phyloP scores from a whole-genome alignment of 2,113 vertebrate species.

The Murina feae region DNA sequence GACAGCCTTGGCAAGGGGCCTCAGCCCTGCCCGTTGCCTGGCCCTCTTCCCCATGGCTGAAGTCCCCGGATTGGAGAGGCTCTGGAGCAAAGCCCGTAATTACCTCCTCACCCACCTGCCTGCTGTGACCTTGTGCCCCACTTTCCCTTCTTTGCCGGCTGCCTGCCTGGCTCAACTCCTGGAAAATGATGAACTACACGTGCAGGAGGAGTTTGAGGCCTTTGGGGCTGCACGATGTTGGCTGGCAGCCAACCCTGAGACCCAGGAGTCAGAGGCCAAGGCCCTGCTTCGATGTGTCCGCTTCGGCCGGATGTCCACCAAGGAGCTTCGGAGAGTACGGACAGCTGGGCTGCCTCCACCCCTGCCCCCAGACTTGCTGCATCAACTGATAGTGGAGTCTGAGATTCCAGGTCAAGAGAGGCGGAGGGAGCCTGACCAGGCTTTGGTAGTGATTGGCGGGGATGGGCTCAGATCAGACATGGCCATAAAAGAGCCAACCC shows the following conservation, averaged over 20 bases:
- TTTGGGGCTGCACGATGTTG: slow-evolving; percentile 87
- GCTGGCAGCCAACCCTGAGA: slow-evolving; percentile 82
- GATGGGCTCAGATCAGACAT: slow-evolving; percentile 84
- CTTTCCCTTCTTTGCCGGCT: slow-evolving; percentile 85
- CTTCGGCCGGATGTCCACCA: slow-evolving; percentile 91
- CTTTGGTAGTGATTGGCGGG: slow-evolving; percentile 88
- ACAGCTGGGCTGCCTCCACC: slow-evolving; percentile 82
- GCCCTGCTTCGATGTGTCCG: slow-evolving; percentile 85
- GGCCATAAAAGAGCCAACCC: slow-evolving; percentile 82
- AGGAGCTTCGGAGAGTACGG: slow-evolving; percentile 88
- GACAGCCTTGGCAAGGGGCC: slow-evolving; percentile 81
- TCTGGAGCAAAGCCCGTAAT: slow-evolving; percentile 82
- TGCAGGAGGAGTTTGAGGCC: slow-evolving; percentile 86
- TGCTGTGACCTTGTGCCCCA: slow-evolving; percentile 81
- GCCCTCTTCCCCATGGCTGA: slow-evolving; percentile 85
- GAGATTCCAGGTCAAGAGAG: slow-evolving; percentile 78
- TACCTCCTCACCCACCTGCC: slow-evolving; percentile 88
- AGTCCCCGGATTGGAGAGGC: slow-evolving; percentile 81
- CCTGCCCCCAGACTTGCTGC: slow-evolving; percentile 64
- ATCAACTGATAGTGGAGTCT: slow-evolving; percentile 69
- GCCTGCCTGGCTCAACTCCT: slow-evolving; percentile 84
- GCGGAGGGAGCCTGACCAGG: slow-evolving; percentile 82
- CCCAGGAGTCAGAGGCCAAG: slow-evolving; percentile 78
- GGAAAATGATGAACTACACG: slow-evolving; percentile 82
- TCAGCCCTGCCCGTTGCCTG: slow-evolving; percentile 82